Evolutionary conservation across 2,888 invertebrate genomes (phyloP).

Genomic region (Harpalus rubripes): DNA sequence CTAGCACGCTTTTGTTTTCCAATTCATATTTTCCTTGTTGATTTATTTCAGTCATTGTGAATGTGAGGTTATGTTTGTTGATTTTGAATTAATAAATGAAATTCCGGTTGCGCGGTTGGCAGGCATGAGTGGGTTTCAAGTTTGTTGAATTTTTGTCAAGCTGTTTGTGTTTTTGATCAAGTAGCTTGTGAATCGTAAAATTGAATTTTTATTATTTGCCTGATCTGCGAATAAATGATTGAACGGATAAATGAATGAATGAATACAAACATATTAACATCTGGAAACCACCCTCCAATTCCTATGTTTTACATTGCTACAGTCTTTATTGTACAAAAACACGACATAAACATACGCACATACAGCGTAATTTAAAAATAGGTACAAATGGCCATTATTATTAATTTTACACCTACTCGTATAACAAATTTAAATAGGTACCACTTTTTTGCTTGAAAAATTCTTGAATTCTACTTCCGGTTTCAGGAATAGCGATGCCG

Average conservation of each 20-base stretch:
- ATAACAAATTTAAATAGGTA: too few relatives aligned
- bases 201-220: conserved; percentile 26
- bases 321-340: too few relatives aligned
- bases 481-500: too few relatives aligned
- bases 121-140: conserved; percentile 43
- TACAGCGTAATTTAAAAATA: too few relatives aligned
- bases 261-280: too few relatives aligned
- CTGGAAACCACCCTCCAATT: too few relatives aligned
- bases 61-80: conserved; percentile 51
- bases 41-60: conserved; percentile 50
- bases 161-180: conserved; percentile 37
- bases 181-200: conserved; percentile 7
- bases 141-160: conserved; percentile 52
- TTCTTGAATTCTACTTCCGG: too few relatives aligned
- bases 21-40: conserved; percentile 48
- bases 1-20: conserved; percentile 47
- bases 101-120: conserved; percentile 40
- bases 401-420: too few relatives aligned
- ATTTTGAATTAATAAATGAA: conserved; percentile 50
- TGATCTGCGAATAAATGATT: not conserved
- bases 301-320: too few relatives aligned
- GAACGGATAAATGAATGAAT: not conserved
- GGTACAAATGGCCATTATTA: too few relatives aligned
- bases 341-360: too few relatives aligned
- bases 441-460: too few relatives aligned